Percentiles rank a stretch among this genome's conserved stretches.
These are phyloP conservation scores for Erannis defoliaria DNA, from an alignment of 2,888 invertebrate species.

Conservation along the genomic window DNA sequence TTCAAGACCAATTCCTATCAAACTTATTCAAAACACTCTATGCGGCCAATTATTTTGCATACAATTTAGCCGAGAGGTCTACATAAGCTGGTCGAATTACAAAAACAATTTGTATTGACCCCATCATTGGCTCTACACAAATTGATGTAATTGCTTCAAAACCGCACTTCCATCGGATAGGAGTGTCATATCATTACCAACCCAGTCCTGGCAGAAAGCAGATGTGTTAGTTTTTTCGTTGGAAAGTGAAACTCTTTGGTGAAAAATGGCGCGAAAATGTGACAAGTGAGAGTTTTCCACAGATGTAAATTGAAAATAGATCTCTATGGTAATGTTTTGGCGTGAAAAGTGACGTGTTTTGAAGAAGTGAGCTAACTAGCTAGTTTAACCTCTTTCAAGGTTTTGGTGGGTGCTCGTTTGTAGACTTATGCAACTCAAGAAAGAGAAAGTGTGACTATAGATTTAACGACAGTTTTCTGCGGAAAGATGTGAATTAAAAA, in stretches of 20 bases:
- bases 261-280: slow-evolving; percentile 5
- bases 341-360: not conserved
- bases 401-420: too few relatives aligned
- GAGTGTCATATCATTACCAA: slow-evolving; percentile 37
- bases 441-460: too few relatives aligned
- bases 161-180: slow-evolving; percentile 36
- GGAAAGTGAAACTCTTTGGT: not conserved
- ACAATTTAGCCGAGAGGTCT: slow-evolving; percentile 28
- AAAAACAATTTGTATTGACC: slow-evolving; percentile 38
- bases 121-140: slow-evolving; percentile 36
- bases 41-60: slow-evolving; percentile 26
- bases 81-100: slow-evolving; percentile 30
- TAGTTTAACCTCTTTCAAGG: too few relatives aligned
- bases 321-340: not conserved
- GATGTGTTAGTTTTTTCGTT: slow-evolving; percentile 23
- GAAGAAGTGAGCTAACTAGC: too few relatives aligned
- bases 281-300: not conserved
- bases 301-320: not conserved
- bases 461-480: too few relatives aligned
- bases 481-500: too few relatives aligned
- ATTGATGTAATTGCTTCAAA: slow-evolving; percentile 42
- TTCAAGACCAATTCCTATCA: too few relatives aligned
- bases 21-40: not conserved
- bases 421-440: too few relatives aligned
- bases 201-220: slow-evolving; percentile 29